A percentile compares a stretch with the other conserved stretches of the same genome.
phyloP scores from a whole-genome alignment of 2,888 invertebrate genomes.

The Folsomia candida region DNA sequence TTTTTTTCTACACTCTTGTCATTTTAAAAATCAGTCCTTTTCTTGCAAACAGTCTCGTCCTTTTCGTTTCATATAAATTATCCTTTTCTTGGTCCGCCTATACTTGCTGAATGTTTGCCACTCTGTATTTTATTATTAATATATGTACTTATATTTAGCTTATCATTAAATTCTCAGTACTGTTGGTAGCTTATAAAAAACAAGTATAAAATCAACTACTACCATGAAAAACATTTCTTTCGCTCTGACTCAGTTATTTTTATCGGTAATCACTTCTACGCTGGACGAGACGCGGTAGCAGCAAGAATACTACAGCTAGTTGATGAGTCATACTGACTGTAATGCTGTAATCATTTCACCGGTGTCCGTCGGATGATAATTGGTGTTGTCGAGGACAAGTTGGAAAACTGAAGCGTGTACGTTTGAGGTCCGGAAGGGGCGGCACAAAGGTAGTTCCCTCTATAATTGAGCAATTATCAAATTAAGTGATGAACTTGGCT shows the following conservation, averaged over 20 bases:
- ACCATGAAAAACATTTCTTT: not conserved
- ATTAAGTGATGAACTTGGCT: no score
- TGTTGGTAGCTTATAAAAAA: no score
- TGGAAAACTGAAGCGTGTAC: slow-evolving; percentile 49
- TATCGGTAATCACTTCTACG: not conserved
- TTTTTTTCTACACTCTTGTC: slow-evolving; percentile 12
- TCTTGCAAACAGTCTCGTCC: slow-evolving; percentile 18
- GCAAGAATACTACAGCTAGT: no score
- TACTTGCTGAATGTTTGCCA: slow-evolving; percentile 1
- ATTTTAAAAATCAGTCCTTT: slow-evolving; percentile 23
- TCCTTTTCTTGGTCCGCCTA: slow-evolving; percentile 9
- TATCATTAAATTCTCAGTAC: not conserved
- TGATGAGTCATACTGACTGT: not conserved
- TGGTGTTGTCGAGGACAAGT: slow-evolving; percentile 45
- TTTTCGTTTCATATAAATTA: slow-evolving; percentile 2
- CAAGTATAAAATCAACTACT: no score
- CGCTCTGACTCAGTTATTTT: not conserved
- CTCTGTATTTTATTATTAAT: not conserved
- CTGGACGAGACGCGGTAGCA: not conserved
- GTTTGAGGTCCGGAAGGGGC: slow-evolving; percentile 46
- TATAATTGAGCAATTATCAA: no score
- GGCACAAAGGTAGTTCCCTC: slow-evolving; percentile 49
- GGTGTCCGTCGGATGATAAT: slow-evolving; percentile 48
- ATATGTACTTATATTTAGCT: not conserved
- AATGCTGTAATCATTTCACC: slow-evolving; percentile 24